A percentile compares a stretch with the other conserved stretches of the same genome.
These are phyloP conservation scores for Cotesia typhae DNA, from an alignment of 1,140 invertebrate genomes.

Conservation along the genomic window DNA sequence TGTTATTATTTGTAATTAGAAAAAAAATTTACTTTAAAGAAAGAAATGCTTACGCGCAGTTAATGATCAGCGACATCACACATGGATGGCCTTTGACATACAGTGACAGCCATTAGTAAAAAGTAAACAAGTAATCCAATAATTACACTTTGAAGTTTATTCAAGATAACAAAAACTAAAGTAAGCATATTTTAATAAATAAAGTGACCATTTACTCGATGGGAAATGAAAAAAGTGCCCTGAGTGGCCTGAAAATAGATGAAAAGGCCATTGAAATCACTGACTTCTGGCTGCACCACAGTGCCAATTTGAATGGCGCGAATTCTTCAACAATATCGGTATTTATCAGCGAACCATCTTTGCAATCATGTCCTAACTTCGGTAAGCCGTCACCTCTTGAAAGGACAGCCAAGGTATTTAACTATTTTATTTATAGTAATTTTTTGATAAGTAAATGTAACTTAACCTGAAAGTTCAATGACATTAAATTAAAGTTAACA, in stretches of 20 bases:
- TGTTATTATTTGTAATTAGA: no score
- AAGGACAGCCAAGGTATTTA: constrained; percentile 73
- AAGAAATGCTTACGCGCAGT: no score
- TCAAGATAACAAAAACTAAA: no score
- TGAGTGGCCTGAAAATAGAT: constrained; percentile 76
- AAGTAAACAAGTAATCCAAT: no score
- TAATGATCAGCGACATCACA: no score
- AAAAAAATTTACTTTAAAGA: no score
- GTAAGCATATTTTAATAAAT: not conserved
- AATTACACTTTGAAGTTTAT: no score
- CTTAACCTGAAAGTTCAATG: not conserved
- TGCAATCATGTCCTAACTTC: constrained; percentile 69
- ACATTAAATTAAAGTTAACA: no score
- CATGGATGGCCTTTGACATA: no score
- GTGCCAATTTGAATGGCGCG: constrained; percentile 69
- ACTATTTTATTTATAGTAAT: constrained; percentile 10
- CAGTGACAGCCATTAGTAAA: no score
- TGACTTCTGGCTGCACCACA: constrained; percentile 80
- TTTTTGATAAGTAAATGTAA: not conserved
- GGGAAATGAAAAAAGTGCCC: constrained; percentile 79
- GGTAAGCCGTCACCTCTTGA: constrained; percentile 75
- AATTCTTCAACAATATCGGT: constrained; percentile 73
- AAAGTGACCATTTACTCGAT: constrained; percentile 56
- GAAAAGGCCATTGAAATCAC: constrained; percentile 78
- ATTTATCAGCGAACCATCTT: constrained; percentile 74